A percentile compares a stretch with the other conserved stretches of the same genome.
Evolutionary conservation across 2,888 invertebrate species (phyloP).

Genomic region (Polydrusus cervinus): DNA sequence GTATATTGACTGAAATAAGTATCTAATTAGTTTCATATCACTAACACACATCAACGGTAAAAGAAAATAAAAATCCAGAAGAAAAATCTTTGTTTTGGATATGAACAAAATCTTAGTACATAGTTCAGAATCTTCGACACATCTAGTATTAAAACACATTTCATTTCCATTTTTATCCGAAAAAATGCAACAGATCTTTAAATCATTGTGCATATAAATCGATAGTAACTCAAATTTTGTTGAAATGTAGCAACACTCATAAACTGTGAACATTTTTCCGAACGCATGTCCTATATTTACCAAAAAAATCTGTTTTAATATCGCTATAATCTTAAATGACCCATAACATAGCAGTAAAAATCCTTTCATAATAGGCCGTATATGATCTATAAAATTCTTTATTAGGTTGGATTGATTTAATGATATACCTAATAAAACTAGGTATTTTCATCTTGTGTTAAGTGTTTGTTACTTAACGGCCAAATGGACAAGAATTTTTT

Average conservation of each 20-base stretch:
- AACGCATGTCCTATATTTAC: constrained; percentile 46
- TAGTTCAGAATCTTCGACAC: too few species aligned
- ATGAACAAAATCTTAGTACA: too few species aligned
- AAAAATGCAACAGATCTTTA: too few species aligned
- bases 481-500: not conserved
- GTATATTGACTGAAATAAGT: too few species aligned
- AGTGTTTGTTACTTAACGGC: constrained; percentile 2
- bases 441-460: constrained; percentile 19
- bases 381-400: constrained; percentile 53
- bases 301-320: constrained; percentile 53
- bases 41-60: too few species aligned
- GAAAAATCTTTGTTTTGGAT: too few species aligned
- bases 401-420: constrained; percentile 42
- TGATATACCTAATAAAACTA: constrained; percentile 30
- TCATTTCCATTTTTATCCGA: too few species aligned
- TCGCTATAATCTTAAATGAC: constrained; percentile 44
- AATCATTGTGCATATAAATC: too few species aligned
- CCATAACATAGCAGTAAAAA: constrained; percentile 47
- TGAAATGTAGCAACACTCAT: constrained; percentile 1
- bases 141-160: too few species aligned
- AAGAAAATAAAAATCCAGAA: too few species aligned
- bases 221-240: not conserved
- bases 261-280: constrained; percentile 27
- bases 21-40: too few species aligned
- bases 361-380: constrained; percentile 51